Evolutionary conservation across 2,888 invertebrate genomes (phyloP), one percentile per base, ranked within the genome.

Genomic region (Hirtodrosophila trivittata): DNA sequence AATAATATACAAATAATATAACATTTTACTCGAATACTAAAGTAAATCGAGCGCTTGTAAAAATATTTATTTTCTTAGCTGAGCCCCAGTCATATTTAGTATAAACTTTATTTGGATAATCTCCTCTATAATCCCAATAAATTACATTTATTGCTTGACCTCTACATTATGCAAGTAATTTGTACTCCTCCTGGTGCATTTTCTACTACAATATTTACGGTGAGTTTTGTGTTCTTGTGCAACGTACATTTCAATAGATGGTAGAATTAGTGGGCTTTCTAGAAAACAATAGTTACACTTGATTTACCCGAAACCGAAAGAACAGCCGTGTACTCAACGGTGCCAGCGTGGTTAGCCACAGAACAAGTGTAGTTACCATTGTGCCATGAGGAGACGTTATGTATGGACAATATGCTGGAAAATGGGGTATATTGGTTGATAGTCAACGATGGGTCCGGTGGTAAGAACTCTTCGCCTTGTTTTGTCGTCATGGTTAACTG

Each of bases 391-490:
- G 90, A 91, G 38, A 91, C 90, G 76, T 91, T 91, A 57, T 90
- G 89, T 74, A 91, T 91, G 9, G 91, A 90, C 35, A 91, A 82
- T 65, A 91, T 91, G 77, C 91, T 91, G 55, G 92, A 92, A 90
- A 92, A 92, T 60, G 92, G 91, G 68, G 92, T 89, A 89, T 91
- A 92, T 80, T 92, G 92, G 88, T 91, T 92, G 86, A 92, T 92
- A 71, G 91, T 92, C 68, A 92, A 90, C 47, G 89, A 88, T 25
- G 87, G 70, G 83, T 89, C 88, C 52, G 80, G 74, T 6, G 82
- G 69, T 63, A 80, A 64, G 46, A 72, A 68, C 28, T 71, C 57
- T 37, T 60, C 56, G 46, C 55, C 39, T 42, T 32, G 50, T 52
- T 46, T 63, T 18, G 43, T 50, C 41, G 45, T 38, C 39, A 25